Base-by-base conservation (phyloP, 2,888 invertebrate genomes). In the Encarsia formosa region DNA sequence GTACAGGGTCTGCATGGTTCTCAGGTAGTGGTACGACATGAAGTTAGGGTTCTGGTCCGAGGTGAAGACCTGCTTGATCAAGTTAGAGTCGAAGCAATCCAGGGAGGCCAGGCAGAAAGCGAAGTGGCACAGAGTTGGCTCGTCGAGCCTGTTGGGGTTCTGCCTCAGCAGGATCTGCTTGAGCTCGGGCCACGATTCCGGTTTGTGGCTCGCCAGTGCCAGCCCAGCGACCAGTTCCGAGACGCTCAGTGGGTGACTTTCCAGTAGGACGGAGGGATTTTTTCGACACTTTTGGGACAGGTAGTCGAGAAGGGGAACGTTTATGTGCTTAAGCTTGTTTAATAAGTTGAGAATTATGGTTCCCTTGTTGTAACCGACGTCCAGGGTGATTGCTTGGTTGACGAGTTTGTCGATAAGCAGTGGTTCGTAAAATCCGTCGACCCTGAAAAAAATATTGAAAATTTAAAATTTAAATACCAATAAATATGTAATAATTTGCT, bases 231-330 rank as follows among this genome's bases (percentile, higher is more conserved):
- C 8, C 4, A 56, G 3, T 11, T n/a, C 19, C 24, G 22, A 8
- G 4, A 46, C 24, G 15, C 2, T 5, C 3, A 19, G 1, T 39
- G 49, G 29, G 13, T 40, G 6, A n/a, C 26, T 37, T 18, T 38
- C 13, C 11, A 23, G 16, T n/a, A 53, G 42, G 38, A 48, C 3
- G 11, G 13, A n/a, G 16, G 47, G 75, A 53, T 79, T 64, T 4
- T 76, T 63, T 1, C 72, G 68, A 1, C 79, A 78, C 41, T 76
- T 68, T 2, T 75, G 64, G 43, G 80, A 77, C 2, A 84, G 65
- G 63, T 84, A 80, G 56, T 85, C 80, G 18, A 86, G 65, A 0
- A 86, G 69, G 0, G 75, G 70, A 42, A 80, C 74, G 62, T 82
- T 77, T 0, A 78, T 77, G 68, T 83, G 46, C 32, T 29, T 15